Evolutionary conservation across 2,797 vertebrate species (phyloP).

Genomic region (Yasuhikotakia modesta): DNA sequence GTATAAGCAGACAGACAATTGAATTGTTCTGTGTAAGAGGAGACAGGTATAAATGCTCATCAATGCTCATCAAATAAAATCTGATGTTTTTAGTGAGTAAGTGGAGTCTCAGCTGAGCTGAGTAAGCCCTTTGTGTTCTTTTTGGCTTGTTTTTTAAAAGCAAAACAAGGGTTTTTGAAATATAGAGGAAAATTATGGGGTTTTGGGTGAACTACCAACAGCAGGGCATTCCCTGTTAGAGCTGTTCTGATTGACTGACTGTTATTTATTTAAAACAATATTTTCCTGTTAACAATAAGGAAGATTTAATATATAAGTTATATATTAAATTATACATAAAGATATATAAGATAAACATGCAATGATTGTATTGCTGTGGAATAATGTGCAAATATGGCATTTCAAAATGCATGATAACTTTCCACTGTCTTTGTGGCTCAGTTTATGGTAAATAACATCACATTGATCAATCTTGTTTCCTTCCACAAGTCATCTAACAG

Average conservation of each 20-base stretch:
- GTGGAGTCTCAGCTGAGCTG: not conserved
- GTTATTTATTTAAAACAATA: not conserved
- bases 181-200: not conserved
- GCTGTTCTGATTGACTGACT: not conserved
- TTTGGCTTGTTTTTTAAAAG: not conserved
- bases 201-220: not conserved
- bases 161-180: not conserved
- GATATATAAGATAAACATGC: not conserved
- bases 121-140: not conserved
- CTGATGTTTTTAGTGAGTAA: not conserved
- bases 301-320: no score
- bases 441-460: not conserved
- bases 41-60: constrained; percentile 5
- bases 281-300: not conserved
- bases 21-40: not conserved
- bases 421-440: not conserved
- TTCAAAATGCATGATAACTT: not conserved
- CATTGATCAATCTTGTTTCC: not conserved
- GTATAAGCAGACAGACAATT: constrained; percentile 25
- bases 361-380: not conserved
- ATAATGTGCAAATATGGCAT: not conserved
- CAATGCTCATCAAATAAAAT: constrained; percentile 23
- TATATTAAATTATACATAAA: not conserved
- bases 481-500: not conserved
- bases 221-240: not conserved